Percentiles rank a stretch among this genome's conserved stretches.
phyloP scores from a whole-genome alignment of 2,113 vertebrate genomes.

The Mixornis gularis region DNA sequence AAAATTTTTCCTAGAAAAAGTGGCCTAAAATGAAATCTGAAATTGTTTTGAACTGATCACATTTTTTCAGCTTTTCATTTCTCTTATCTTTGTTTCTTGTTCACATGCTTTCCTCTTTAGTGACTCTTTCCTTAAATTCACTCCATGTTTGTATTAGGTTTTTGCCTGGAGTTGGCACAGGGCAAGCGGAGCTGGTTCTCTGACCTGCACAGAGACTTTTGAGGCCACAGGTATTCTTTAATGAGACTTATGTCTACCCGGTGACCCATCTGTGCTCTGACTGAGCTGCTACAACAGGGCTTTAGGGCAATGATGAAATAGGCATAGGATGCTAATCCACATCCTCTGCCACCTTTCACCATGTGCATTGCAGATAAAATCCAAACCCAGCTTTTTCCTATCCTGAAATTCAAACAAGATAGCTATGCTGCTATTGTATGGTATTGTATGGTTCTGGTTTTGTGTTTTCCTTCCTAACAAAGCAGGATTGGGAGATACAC shows the following conservation, averaged over 20 bases:
- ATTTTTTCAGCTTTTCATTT: not conserved
- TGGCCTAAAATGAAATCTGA: not conserved
- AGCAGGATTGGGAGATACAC: not conserved
- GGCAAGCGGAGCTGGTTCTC: not conserved
- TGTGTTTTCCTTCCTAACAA: not conserved
- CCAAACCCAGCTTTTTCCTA: not conserved
- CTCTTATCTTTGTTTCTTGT: not conserved
- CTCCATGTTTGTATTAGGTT: not conserved
- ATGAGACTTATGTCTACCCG: not conserved
- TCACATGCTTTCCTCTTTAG: not conserved
- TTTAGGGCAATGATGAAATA: not conserved
- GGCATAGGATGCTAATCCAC: not conserved
- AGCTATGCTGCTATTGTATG: not conserved
- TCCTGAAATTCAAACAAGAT: not conserved
- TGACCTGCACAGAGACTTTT: slow-evolving; percentile 13
- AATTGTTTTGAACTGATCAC: not conserved
- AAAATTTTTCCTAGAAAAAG: not conserved
- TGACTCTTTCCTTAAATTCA: not conserved
- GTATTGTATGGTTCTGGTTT: not conserved
- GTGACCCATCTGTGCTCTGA: slow-evolving; percentile 2
- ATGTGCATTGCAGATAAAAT: not conserved
- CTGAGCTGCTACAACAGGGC: not conserved
- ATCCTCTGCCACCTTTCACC: not conserved
- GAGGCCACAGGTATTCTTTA: slow-evolving; percentile 3
- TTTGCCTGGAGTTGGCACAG: not conserved